Conservation (phyloP, 64 coral and sea anemone genomes). For the Anthopleura sola region DNA sequence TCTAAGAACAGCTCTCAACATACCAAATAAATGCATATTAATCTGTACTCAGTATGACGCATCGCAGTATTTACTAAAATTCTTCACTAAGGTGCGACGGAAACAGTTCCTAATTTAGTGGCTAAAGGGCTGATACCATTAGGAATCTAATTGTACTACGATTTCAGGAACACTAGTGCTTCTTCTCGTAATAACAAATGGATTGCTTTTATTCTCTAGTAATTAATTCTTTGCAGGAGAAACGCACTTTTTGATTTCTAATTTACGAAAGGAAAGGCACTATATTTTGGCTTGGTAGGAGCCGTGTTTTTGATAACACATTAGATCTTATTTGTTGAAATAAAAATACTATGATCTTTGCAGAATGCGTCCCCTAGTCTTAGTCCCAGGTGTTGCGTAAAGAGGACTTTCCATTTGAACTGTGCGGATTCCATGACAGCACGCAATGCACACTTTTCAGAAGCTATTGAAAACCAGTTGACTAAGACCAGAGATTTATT, state of each 20-base stretch:
- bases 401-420: not conserved
- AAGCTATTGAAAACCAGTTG: not conserved
- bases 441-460: not conserved
- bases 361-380: not conserved
- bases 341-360: not conserved
- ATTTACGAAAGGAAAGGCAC: not conserved
- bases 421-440: not conserved
- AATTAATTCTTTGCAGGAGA: not conserved
- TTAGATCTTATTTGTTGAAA: not conserved
- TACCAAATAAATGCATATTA: not conserved
- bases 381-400: not conserved
- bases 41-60: not conserved
- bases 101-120: conserved; percentile 8
- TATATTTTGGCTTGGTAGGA: not conserved
- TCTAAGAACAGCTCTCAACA: not conserved
- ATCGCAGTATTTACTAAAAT: not conserved
- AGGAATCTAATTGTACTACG: not conserved
- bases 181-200: not conserved
- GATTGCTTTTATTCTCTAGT: not conserved
- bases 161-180: not conserved
- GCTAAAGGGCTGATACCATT: not conserved
- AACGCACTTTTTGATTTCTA: not conserved
- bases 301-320: not conserved
- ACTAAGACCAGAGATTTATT: not conserved
- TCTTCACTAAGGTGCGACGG: not conserved